Base-by-base conservation (phyloP, 2,797 vertebrate genomes). In the Amblyraja radiata region DNA sequence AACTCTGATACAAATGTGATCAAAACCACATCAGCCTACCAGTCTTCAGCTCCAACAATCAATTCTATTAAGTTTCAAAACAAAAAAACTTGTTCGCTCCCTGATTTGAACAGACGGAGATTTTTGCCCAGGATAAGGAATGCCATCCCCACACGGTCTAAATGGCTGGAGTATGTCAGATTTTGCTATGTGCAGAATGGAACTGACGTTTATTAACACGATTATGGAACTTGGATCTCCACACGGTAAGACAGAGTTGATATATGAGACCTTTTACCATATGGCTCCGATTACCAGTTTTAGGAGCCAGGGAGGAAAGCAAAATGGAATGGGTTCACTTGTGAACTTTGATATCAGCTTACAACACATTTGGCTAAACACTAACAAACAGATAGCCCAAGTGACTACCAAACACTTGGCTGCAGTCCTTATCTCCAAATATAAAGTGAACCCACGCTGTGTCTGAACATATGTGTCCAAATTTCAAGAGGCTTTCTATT, bases 201-300 rank as follows among this genome's bases (percentile, higher is more conserved):
- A 74, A 23, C 54, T 92, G 90, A 92, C 90, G 39, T 73, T 91
- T 73, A 73, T 21, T 91, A 91, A 25, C 65, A 74, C 39, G 25
- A 23, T 92, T 74, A 92, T 92, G 90, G 92, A 92, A 92, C 36
- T 91, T 92, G 71, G 90, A 74, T 92, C 71, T 74, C 39, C 71
- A 28, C 71, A 92, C 28, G 90, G 68, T 28, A 54, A 92, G 54
- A 92, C 90, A 54, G 39, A 71, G 90, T 36, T 92, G 90, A 92
- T 74, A 73, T 74, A 54, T 39, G 88, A 92, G 68, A 92, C 88
- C 73, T 46, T 92, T 54, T 39, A 76, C 71, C 88, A 92, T 92
- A 74, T 92, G 90, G 90, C 54, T 73, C 68, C 71, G n/a, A 92
- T 92, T 92, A 74, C 90, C 28, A 36, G 39, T 25, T 92, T 73